These are phyloP conservation scores for Poecilia picta DNA, from an alignment of 2,797 vertebrate species.

Conservation along the genomic window DNA sequence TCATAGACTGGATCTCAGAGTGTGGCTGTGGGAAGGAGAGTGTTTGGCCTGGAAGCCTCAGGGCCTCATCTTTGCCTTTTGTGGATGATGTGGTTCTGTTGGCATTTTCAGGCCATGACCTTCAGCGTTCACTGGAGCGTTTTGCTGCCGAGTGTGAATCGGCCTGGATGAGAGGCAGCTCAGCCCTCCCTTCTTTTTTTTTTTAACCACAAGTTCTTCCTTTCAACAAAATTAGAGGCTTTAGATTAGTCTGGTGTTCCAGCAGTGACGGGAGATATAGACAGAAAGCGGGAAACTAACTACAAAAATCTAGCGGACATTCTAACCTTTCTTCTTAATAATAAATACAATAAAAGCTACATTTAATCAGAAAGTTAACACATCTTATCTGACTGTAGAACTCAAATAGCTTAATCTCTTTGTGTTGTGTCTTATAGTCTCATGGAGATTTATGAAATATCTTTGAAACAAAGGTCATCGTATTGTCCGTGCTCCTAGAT, in stretches of 20 bases:
- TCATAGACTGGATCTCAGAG: not conserved
- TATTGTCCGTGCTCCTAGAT: not conserved
- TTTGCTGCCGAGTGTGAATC: not conserved
- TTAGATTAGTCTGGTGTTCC: constrained; percentile 1
- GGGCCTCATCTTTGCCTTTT: not conserved
- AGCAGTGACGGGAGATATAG: not conserved
- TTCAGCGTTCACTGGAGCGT: not conserved
- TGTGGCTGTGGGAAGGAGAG: not conserved
- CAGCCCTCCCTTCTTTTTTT: not conserved
- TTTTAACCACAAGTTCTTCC: constrained; percentile 12
- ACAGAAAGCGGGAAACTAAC: not conserved
- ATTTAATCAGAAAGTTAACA: not conserved
- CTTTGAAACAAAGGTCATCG: not conserved
- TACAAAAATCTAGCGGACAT: constrained; percentile 2
- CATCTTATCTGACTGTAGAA: not conserved
- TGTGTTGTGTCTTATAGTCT: not conserved
- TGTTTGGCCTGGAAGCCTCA: not conserved
- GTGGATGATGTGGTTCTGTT: not conserved
- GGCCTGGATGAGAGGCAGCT: not conserved
- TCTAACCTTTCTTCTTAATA: constrained; percentile 4
- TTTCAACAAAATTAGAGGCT: constrained; percentile 17
- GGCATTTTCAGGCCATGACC: constrained; percentile 7
- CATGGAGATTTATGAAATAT: not conserved
- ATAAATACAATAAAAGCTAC: not conserved
- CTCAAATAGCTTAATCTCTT: constrained; percentile 2